Evolutionary conservation across 2,888 invertebrate species (phyloP), one percentile per base, ranked within the genome.

Genomic region (Brenthis ino): DNA sequence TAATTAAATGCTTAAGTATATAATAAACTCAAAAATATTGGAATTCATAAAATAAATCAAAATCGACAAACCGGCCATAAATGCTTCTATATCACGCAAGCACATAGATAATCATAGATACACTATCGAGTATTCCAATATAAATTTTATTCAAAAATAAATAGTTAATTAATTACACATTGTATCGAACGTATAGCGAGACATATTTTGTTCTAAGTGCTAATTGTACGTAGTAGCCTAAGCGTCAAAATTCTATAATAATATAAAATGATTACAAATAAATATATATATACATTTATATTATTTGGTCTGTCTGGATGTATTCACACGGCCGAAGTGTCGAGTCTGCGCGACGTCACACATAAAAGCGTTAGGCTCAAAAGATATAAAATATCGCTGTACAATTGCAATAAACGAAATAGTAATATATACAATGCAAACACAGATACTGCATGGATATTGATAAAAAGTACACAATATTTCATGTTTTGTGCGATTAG

Each of bases 401-500:
- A 88, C 85, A 87, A 84, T 83, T 85, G 88, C 88, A 87, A 70
- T 84, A 85, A 88, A 88, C 83, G 77, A 85, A 86, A 85, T 58
- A 72, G 58, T 80, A 75, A 80, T 89, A 89, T 89, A 86, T 90
- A 89, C 88, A 88, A 82, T 84, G 83, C 84, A 83, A 87, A 89
- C 88, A 87, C 84, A 88, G 83, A 88, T 85, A 86, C 86, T 89
- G 88, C 87, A 85, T 85, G 88, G 90, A 85, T 88, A 88, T 85
- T 85, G 86, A 88, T 87, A 89, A 84, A 85, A 56, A 86, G 56
- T 70, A 70, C 55, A 70, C 48, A 60, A 64, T 83, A 82, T 85
- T 89, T 85, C 83, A 88, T 88, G 88, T 89, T 91, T 93, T 67
- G 92, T 93, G 92, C 92, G 92, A 89, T 90, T 90, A 89, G 91